These are phyloP conservation scores for Coronaproctus castanopsis DNA, from an alignment of 2,888 invertebrate species.

Conservation along the genomic window DNA sequence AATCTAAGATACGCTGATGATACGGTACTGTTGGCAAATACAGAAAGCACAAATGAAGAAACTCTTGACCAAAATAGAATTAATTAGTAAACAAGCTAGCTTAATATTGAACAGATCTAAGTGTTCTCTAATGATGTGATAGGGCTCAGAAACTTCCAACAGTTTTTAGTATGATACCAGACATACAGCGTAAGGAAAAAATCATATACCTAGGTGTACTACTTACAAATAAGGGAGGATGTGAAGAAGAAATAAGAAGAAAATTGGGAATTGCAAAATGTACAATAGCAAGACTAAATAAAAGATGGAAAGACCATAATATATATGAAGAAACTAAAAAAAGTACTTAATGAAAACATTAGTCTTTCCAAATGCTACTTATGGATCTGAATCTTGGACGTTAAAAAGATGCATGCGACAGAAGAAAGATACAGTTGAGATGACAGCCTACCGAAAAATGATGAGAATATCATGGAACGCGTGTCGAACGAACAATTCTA, in stretches of 20 bases:
- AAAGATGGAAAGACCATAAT: neutral
- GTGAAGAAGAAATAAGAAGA: neutral
- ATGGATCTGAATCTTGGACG: neutral
- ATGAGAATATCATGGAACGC: neutral
- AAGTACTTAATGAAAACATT: neutral
- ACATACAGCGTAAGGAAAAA: too few relatives aligned
- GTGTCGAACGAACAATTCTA: neutral
- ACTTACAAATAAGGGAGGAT: neutral
- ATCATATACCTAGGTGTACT: neutral
- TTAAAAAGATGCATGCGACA: neutral
- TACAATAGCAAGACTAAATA: neutral
- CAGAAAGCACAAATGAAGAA: too few relatives aligned
- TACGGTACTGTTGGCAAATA: too few relatives aligned
- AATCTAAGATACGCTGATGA: too few relatives aligned
- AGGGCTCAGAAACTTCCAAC: too few relatives aligned
- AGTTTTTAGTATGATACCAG: too few relatives aligned
- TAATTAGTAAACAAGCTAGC: too few relatives aligned
- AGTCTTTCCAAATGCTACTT: neutral
- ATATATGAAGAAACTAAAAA: neutral
- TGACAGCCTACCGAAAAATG: neutral
- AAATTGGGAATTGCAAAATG: neutral
- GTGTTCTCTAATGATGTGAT: too few relatives aligned
- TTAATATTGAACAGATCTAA: too few relatives aligned
- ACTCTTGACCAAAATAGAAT: too few relatives aligned
- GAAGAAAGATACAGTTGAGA: neutral